Percentiles rank a stretch among this genome's conserved stretches.
Evolutionary conservation across 2,113 vertebrate genomes (phyloP).

Genomic region (Dicrurus megarhynchus): DNA sequence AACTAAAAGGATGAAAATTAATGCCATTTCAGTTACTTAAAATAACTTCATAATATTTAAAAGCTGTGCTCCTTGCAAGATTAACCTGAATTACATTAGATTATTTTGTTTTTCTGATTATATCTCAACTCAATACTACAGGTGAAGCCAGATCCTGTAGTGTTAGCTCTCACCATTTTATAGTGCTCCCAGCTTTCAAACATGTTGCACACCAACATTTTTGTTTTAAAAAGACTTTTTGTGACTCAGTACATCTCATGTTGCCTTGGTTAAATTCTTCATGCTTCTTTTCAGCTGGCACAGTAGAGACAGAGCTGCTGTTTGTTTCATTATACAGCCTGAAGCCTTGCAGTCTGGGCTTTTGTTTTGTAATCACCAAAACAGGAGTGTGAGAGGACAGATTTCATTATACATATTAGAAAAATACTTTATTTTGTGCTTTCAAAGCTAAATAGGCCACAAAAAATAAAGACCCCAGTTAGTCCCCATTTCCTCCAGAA

Average conservation of each 20-base stretch:
- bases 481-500: slow-evolving; percentile 39
- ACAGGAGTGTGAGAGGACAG: neutral
- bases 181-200: neutral
- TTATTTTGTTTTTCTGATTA: neutral
- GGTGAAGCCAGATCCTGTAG: neutral
- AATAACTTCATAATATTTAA: neutral
- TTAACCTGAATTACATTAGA: neutral
- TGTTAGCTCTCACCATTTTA: neutral
- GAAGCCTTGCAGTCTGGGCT: slow-evolving; percentile 22
- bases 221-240: neutral
- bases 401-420: slow-evolving; percentile 46
- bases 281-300: slow-evolving; percentile 11
- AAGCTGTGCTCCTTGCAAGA: neutral
- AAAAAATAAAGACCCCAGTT: slow-evolving; percentile 51
- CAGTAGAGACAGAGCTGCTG: neutral
- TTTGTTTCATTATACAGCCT: neutral
- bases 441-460: slow-evolving; percentile 55
- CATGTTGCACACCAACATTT: neutral
- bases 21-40: neutral
- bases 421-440: slow-evolving; percentile 21
- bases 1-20: neutral
- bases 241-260: neutral
- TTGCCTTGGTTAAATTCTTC: slow-evolving; percentile 7
- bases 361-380: slow-evolving; percentile 38
- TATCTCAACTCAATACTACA: neutral